Evolutionary conservation across 2,113 vertebrate species (phyloP).

Genomic region (Recurvirostra avosetta): DNA sequence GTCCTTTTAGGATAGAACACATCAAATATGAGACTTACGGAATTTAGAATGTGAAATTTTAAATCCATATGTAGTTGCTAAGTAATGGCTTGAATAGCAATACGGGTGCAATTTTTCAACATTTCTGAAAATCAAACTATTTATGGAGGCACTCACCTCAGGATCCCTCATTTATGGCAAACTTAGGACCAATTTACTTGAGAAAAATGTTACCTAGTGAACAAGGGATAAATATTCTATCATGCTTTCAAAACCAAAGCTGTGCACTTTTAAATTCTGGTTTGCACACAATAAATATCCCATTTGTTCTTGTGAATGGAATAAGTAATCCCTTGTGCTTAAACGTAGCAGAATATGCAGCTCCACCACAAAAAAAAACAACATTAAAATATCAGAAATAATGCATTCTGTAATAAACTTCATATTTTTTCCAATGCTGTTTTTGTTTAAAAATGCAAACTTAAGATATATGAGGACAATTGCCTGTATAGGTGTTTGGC

Average conservation of each 20-base stretch:
- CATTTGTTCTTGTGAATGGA: not conserved
- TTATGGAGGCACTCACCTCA: not conserved
- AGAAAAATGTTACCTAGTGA: not conserved
- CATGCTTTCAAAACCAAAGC: not conserved
- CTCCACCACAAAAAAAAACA: not conserved
- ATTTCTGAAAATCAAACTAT: not conserved
- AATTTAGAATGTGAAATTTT: not conserved
- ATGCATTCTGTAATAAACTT: not conserved
- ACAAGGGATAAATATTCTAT: not conserved
- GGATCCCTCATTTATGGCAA: not conserved
- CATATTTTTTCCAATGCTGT: not conserved
- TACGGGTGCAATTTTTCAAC: not conserved
- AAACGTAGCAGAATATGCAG: constrained; percentile 2
- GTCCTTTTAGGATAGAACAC: not conserved
- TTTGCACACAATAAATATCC: not conserved
- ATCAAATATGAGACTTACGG: not conserved
- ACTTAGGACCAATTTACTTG: not conserved
- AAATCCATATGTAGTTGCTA: not conserved
- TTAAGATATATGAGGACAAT: not conserved
- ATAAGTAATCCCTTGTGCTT: not conserved
- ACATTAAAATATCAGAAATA: not conserved
- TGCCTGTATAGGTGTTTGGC: not conserved
- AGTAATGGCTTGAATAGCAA: not conserved
- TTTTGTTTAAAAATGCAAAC: not conserved
- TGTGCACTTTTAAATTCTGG: not conserved